Evolutionary conservation across 2,888 invertebrate genomes (phyloP).

Genomic region (Dascillus cervinus): DNA sequence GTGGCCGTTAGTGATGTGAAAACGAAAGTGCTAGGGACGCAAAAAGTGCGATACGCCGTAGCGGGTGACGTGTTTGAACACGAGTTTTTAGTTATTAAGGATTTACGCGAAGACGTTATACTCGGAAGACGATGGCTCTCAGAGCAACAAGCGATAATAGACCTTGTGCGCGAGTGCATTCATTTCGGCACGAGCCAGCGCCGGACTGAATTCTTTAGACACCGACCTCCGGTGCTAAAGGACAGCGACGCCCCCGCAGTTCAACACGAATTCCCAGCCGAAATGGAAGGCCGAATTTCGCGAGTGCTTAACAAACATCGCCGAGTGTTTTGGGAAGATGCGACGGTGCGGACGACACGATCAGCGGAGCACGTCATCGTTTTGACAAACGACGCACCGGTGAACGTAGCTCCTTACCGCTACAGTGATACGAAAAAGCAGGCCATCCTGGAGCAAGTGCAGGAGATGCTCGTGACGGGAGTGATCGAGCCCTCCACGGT

Average conservation of each 20-base stretch:
- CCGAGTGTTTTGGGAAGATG: background rate
- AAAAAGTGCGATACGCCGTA: background rate
- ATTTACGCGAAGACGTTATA: background rate
- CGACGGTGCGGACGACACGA: background rate
- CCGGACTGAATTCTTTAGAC: constrained; percentile 1
- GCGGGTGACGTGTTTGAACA: background rate
- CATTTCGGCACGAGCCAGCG: constrained; percentile 2
- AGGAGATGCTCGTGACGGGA: constrained; percentile 17
- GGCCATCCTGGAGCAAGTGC: constrained; percentile 15
- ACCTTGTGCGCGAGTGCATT: constrained; percentile 1
- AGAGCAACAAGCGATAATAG: constrained; percentile 2
- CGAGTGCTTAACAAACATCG: background rate
- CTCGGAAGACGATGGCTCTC: background rate
- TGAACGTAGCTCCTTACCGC: constrained; percentile 18
- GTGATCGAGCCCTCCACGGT: constrained; percentile 18
- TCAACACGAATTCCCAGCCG: constrained; percentile 1
- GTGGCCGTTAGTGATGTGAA: background rate
- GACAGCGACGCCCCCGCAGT: background rate
- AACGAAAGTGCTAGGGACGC: background rate
- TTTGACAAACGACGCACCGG: constrained; percentile 7
- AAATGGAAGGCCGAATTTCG: background rate
- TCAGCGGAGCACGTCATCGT: constrained; percentile 1
- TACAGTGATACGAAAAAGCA: constrained; percentile 16
- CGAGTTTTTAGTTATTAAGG: background rate
- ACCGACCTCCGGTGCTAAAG: too few species aligned